Evolutionary conservation across 2,113 vertebrate species (phyloP).

Genomic region (Leuciscus idus): DNA sequence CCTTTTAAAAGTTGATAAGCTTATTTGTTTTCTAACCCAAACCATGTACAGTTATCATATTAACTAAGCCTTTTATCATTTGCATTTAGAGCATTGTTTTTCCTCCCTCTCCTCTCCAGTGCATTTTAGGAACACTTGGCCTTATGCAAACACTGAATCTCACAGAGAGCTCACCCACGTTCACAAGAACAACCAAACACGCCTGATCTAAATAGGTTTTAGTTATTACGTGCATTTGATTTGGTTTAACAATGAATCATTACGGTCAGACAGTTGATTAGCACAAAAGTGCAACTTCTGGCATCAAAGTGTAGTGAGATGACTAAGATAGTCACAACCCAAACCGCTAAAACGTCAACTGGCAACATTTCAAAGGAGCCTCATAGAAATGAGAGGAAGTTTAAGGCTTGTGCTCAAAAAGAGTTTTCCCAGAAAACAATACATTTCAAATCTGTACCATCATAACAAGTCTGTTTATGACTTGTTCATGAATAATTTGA

Average conservation of each 20-base stretch:
- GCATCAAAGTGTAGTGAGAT: neutral
- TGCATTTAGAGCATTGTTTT: neutral
- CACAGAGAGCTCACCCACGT: neutral
- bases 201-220: neutral
- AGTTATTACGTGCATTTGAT: neutral
- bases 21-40: neutral
- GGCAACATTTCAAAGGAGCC: constrained; percentile 10
- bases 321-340: neutral
- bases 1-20: neutral
- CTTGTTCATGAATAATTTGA: neutral
- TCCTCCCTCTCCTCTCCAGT: neutral
- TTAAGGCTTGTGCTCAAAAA: constrained; percentile 14
- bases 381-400: constrained; percentile 43
- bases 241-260: neutral
- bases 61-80: neutral
- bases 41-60: neutral
- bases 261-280: neutral
- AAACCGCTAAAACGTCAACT: constrained; percentile 10
- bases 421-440: constrained; percentile 40
- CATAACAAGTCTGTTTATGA: constrained; percentile 1
- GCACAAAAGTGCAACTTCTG: neutral
- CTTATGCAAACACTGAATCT: neutral
- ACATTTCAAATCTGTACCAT: constrained; percentile 9
- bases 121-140: neutral
- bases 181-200: neutral